Conservation (phyloP, 2,888 invertebrate species). For the Drosophila nr. perissopoda region DNA sequence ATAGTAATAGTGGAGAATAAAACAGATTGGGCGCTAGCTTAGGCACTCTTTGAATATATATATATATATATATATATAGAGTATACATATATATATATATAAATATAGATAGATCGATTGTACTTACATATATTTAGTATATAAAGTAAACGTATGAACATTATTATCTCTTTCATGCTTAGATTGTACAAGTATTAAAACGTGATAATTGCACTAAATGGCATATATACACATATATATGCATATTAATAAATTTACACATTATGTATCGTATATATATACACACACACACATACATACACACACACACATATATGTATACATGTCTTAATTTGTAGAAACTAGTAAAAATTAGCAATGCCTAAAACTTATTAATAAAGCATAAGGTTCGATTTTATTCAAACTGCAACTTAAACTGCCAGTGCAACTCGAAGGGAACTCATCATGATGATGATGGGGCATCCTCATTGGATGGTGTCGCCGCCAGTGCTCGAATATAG, state of each 20-base stretch:
- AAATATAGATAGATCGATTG: conserved; percentile 51
- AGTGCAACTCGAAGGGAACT: conserved; percentile 6
- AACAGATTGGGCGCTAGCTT: conserved; percentile 46
- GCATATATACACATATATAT: conserved; percentile 56
- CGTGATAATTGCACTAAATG: conserved; percentile 76
- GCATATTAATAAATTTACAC: conserved; percentile 59
- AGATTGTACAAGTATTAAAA: conserved; percentile 77
- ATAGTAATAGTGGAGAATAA: conserved; percentile 38
- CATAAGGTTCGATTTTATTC: conserved; percentile 48
- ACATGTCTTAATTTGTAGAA: conserved; percentile 42
- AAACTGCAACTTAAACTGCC: conserved; percentile 6
- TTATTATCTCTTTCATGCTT: conserved; percentile 65
- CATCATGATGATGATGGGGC: conserved; percentile 48
- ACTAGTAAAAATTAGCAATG: conserved; percentile 46
- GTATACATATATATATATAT: conserved; percentile 37
- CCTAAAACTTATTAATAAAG: conserved; percentile 66
- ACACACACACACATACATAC: conserved; percentile 23
- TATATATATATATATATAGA: conserved; percentile 4
- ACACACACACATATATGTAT: conserved; percentile 42
- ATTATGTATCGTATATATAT: conserved; percentile 36
- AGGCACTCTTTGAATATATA: conserved; percentile 45
- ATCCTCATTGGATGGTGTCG: conserved; percentile 12
- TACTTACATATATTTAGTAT: conserved; percentile 50
- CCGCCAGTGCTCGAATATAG: conserved; percentile 73
- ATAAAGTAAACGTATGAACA: conserved; percentile 46